A percentile compares a stretch with the other conserved stretches of the same genome.
phyloP scores from a whole-genome alignment of 1,140 invertebrate species.

The Polypedilum pembai region DNA sequence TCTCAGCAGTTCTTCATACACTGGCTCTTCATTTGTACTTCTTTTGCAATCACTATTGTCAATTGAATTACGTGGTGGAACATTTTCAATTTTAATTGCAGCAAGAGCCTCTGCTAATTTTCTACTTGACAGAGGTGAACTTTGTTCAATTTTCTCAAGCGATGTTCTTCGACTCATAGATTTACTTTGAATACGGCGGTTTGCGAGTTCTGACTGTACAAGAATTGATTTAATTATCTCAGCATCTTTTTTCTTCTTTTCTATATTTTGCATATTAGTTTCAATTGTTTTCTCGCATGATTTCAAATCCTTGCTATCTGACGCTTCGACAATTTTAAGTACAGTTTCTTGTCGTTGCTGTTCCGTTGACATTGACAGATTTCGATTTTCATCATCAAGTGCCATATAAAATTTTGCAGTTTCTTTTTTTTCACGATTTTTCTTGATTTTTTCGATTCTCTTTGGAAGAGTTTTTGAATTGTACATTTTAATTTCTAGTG shows the following conservation, averaged over 20 bases:
- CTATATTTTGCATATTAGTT: conserved; percentile 44
- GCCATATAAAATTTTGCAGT: conserved; percentile 59
- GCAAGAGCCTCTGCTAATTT: not conserved
- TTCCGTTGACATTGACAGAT: not conserved
- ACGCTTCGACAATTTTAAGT: conserved; percentile 54
- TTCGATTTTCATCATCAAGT: conserved; percentile 47
- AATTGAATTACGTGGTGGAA: conserved; percentile 16
- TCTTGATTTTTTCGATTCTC: conserved; percentile 56
- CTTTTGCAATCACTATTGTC: conserved; percentile 32
- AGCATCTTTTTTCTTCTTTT: conserved; percentile 55
- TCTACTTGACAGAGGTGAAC: not conserved
- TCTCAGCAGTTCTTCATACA: conserved; percentile 40
- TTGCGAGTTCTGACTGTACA: not conserved
- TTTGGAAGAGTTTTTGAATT: conserved; percentile 58
- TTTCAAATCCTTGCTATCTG: conserved; percentile 44
- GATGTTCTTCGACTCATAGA: not conserved
- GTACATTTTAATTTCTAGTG: conserved; percentile 51
- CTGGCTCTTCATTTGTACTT: conserved; percentile 37
- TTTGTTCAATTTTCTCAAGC: conserved; percentile 25
- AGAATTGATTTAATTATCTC: conserved; percentile 9
- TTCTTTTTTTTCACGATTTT: conserved; percentile 48
- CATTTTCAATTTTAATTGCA: conserved; percentile 29
- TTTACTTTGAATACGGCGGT: not conserved
- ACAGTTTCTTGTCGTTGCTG: conserved; percentile 46
- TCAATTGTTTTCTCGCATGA: conserved; percentile 38